Conservation (phyloP, 2,888 invertebrate species). For the Pantelozetes paolii region DNA sequence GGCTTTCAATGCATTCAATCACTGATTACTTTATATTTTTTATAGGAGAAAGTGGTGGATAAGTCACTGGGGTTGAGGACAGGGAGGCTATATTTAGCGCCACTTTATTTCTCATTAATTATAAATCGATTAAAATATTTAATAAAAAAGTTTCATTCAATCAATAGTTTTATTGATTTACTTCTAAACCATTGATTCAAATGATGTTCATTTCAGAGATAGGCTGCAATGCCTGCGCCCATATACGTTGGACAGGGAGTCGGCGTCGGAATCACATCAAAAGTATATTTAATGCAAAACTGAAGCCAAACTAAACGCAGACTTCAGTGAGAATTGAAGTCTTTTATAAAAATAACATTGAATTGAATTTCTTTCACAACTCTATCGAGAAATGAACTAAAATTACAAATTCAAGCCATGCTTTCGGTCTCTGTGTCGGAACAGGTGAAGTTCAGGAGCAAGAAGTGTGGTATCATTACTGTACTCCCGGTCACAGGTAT, state of each 20-base stretch:
- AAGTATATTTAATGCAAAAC: not conserved
- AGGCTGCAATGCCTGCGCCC: not conserved
- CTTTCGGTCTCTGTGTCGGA: conserved; percentile 46
- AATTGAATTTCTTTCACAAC: too few species aligned
- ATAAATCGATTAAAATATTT: too few species aligned
- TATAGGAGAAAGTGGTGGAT: not conserved
- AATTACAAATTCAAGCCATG: conserved; percentile 41
- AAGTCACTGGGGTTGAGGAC: conserved; percentile 1
- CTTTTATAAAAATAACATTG: too few species aligned
- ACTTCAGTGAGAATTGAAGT: too few species aligned
- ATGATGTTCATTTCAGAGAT: too few species aligned
- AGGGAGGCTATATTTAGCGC: too few species aligned
- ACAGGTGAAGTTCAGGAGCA: conserved; percentile 45
- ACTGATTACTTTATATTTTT: too few species aligned
- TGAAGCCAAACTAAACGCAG: not conserved
- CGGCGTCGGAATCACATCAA: conserved; percentile 1
- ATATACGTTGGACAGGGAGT: not conserved
- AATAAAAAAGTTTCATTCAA: too few species aligned
- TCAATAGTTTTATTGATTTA: too few species aligned
- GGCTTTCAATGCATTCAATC: too few species aligned
- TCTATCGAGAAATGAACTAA: not conserved
- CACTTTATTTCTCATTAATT: too few species aligned
- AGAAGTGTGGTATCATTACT: conserved; percentile 44
- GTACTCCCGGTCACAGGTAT: conserved; percentile 43
- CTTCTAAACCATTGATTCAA: too few species aligned